Evolutionary conservation across 2,113 vertebrate genomes (phyloP).

Genomic region (Neofelis nebulosa): DNA sequence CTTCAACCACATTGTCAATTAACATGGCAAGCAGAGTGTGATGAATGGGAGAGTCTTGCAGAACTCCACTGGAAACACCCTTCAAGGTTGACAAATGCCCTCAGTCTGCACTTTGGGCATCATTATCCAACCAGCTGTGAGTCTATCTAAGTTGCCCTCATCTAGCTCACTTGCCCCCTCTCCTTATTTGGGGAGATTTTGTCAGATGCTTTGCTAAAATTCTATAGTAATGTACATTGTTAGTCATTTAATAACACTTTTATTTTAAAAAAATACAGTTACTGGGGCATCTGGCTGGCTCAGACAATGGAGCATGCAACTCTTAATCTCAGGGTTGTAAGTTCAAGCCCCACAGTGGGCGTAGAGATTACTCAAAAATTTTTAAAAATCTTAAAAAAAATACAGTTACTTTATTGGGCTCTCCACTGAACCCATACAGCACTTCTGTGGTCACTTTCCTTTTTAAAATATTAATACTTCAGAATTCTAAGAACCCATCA

Average conservation of each 20-base stretch:
- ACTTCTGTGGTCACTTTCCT: background rate
- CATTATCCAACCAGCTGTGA: background rate
- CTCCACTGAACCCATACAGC: background rate
- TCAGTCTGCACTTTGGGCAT: background rate
- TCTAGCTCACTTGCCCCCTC: background rate
- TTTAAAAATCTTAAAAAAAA: background rate
- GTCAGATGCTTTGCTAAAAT: background rate
- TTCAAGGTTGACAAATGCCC: background rate
- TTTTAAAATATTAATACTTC: background rate
- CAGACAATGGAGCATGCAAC: background rate
- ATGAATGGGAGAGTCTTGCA: background rate
- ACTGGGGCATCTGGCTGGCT: background rate
- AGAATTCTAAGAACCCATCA: background rate
- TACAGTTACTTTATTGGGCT: background rate
- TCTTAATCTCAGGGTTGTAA: background rate
- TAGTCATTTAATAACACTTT: background rate
- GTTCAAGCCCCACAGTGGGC: background rate
- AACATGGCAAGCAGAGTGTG: background rate
- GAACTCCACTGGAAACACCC: background rate
- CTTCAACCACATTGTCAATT: conserved; percentile 45
- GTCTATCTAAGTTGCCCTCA: background rate
- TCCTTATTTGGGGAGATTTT: background rate
- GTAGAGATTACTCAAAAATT: background rate
- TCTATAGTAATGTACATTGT: background rate
- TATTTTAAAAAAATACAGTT: background rate